A percentile compares a stretch with the other conserved stretches of the same genome.
phyloP scores from a whole-genome alignment of 1,140 invertebrate species.

The Aphaenogaster rudis region DNA sequence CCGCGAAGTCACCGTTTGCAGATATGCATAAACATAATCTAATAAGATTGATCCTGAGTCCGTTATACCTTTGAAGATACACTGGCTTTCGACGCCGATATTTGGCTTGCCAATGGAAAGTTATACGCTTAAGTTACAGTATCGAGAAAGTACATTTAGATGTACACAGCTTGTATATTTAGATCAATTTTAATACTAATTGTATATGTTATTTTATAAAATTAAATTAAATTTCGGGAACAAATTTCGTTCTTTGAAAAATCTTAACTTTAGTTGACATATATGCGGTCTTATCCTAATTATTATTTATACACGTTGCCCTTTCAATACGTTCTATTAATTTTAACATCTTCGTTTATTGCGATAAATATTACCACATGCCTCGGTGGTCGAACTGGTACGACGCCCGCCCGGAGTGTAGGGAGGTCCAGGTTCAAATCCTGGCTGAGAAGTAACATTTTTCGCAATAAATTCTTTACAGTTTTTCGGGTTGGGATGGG shows the following conservation, averaged over 20 bases:
- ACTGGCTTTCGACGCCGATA: not conserved
- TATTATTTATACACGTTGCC: no score
- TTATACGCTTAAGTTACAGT: not conserved
- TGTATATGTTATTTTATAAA: not conserved
- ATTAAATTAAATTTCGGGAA: not conserved
- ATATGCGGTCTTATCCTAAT: no score
- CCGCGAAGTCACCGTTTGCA: conserved; percentile 29
- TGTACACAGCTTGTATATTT: not conserved
- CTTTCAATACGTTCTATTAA: no score
- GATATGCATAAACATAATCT: conserved; percentile 33
- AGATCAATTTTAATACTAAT: not conserved
- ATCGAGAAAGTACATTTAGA: not conserved
- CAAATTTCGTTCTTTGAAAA: not conserved
- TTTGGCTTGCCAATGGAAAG: not conserved
- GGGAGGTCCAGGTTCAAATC: no score
- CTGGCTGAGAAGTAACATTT: no score
- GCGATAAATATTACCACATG: no score
- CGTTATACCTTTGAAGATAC: not conserved
- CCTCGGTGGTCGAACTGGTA: no score
- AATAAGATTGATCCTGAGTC: conserved; percentile 9
- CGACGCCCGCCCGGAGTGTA: no score
- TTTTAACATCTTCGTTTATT: no score
- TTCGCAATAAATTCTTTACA: no score
- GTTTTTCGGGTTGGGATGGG: no score
- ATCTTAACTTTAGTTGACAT: not conserved